phyloP scores from a whole-genome alignment of 2,888 invertebrate species.

The Bimastos eiseni region DNA sequence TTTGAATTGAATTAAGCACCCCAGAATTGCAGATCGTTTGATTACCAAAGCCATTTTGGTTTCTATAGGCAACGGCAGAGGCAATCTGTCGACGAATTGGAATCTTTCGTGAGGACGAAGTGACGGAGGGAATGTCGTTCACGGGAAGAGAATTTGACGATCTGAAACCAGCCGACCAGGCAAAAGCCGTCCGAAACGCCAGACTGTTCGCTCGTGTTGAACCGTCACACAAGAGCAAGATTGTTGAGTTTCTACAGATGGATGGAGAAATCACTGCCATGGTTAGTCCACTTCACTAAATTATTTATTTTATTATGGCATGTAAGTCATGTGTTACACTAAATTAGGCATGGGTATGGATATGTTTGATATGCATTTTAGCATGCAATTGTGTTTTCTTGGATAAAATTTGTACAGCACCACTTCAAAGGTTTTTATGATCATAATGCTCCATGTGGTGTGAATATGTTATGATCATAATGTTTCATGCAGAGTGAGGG shows the following conservation, averaged over 20 bases:
- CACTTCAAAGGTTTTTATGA: no score
- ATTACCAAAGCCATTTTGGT: background rate
- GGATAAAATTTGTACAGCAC: no score
- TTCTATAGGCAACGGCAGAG: conserved; percentile 83
- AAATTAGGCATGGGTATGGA: no score
- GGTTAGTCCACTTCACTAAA: conserved; percentile 66
- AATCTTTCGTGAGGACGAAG: conserved; percentile 91
- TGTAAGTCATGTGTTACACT: no score
- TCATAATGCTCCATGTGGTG: no score
- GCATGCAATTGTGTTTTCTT: no score
- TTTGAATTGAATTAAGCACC: no score
- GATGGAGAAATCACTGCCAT: conserved; percentile 98
- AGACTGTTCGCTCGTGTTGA: conserved; percentile 98
- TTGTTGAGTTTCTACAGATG: conserved; percentile 94
- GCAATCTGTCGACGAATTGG: conserved; percentile 99
- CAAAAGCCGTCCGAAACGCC: conserved; percentile 79
- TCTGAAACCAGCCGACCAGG: conserved; percentile 86
- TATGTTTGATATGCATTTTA: no score
- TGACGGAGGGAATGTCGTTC: conserved; percentile 88
- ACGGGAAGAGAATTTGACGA: conserved; percentile 99
- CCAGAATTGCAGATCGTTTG: background rate
- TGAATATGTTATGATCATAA: background rate
- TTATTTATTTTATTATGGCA: background rate
- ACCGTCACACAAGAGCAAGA: conserved; percentile 99
- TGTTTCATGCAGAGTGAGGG: no score